Percentiles rank a stretch among this genome's conserved stretches.
These are phyloP conservation scores for Philereme transversata DNA, from an alignment of 2,888 invertebrate species.

Conservation along the genomic window DNA sequence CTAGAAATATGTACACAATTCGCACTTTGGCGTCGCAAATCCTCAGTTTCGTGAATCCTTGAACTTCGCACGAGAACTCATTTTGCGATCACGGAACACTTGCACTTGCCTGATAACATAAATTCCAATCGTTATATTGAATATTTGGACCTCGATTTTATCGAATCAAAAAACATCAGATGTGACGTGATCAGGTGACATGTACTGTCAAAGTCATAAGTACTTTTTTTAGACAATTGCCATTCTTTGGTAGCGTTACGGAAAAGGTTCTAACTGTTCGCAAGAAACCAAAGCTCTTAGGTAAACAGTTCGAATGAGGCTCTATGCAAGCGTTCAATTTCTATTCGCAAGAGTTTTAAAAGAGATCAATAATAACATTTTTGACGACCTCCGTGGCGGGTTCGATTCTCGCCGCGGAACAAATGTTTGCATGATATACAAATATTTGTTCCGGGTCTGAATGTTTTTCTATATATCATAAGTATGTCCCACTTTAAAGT, in stretches of 20 bases:
- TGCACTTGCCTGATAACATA: slow-evolving; percentile 8
- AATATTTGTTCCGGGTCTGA: no score
- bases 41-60: slow-evolving; percentile 6
- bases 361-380: no score
- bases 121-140: slow-evolving; percentile 4
- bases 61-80: slow-evolving; percentile 22
- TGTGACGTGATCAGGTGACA: slow-evolving; percentile 21
- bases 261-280: slow-evolving; percentile 1
- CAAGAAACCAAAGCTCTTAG: slow-evolving; percentile 4
- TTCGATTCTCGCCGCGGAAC: no score
- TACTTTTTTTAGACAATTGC: slow-evolving; percentile 16
- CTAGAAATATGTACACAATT: slow-evolving; percentile 10
- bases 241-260: slow-evolving; percentile 10
- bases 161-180: slow-evolving; percentile 14
- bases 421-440: no score
- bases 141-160: slow-evolving; percentile 21
- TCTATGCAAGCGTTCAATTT: no score
- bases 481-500: no score
- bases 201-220: slow-evolving; percentile 13
- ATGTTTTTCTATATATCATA: no score
- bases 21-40: slow-evolving; percentile 7
- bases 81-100: slow-evolving; percentile 15
- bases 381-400: no score
- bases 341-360: no score
- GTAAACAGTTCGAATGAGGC: neutral